Base-by-base conservation (phyloP, 2,888 invertebrate species). In the Aethes cnicana region DNA sequence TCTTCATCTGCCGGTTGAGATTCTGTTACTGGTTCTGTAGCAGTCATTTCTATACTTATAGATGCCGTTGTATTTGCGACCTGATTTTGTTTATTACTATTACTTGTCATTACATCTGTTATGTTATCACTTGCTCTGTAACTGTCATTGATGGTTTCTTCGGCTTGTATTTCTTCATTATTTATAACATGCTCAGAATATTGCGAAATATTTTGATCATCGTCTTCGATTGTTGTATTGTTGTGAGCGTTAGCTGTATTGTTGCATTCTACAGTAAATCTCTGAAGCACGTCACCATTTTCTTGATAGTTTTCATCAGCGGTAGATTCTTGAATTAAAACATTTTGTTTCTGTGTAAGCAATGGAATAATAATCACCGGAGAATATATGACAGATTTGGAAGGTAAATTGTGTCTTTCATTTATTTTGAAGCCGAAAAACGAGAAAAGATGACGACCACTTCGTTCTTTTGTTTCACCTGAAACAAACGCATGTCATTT, bases 311-410 rank as follows among this genome's bases (percentile, higher is more conserved):
- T 70, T 55, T 67, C 63, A 28, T 63, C 63, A 6, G 57, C 54
- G 3, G 14, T 37, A 11, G 58, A 57, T 39, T 66, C 61, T 37
- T 68, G 62, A 42, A 72, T 57, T 37, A 59, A 72, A 7, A 71
- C 63, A 57, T 57, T 69, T 58, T 74, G 72, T 33, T 67, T 67
- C 48, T 72, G 70, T 36, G 67, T 69, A n/a, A 69, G 35, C 18
- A 68, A 53, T 11, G 76, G 74, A 5, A 77, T 6, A 20, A 78
- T 55, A 36, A 77, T 58, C 8, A 78, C 48, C 8, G 73, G 69
- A 7, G 69, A 64, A 12, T 69, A 55, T 4, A 68, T 35, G 8
- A 67, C 59, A 9, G 68, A 63, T 8, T 66, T 68, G 14, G 63
- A 44, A 36, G 66, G 62, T 25, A 66, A 55, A 16, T 61, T 64